Base-by-base conservation (phyloP, 2,888 invertebrate species). In the Emmelina monodactyla region DNA sequence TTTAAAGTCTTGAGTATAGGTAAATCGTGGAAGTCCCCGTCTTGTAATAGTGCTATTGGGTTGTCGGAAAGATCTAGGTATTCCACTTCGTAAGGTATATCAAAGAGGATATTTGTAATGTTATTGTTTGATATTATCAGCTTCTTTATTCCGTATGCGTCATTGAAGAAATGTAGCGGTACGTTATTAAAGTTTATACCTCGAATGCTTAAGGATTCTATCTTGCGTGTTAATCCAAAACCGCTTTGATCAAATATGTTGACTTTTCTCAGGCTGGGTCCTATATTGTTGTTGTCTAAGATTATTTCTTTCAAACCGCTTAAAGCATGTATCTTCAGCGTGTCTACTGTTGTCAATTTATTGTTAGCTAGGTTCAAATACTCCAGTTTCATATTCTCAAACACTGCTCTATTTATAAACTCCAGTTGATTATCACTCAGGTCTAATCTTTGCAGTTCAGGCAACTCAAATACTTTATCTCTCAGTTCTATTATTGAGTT, bases 41-140 rank as follows among this genome's bases (percentile, higher is more conserved):
- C 62, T 1, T 71, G 63, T 15, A 87, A 56, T 12, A 64, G 63
- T 1, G 52, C 46, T 2, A 88, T 75, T 6, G 82, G 75, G 34
- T 85, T 87, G 30, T 83, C 83, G 0, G 87, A 88, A 10, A 88
- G 46, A 55, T 88, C 87, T 12, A 88, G 60, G 39, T 82, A 78
- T 49, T 83, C 71, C 4, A 88, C 46, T 0, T 79, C 79, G 15
- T 66, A 71, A 0, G 87, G 86, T 34, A 87, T 49, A 19, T 72
- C 63, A 14, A 87, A 87, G n/a, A n/a, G n/a, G 6, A 86, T 57
- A 3, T 62, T 61, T 1, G 50, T 58, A 2, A 88, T 58, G 10
- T 78, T 73, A 50, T 88, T 88, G 35, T 82, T 73, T 0, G 82
- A 64, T 33, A 85, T 58, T 1, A 62, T 57, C 1, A 85, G 49